These are phyloP conservation scores for human (Homo sapiens) DNA, from an alignment of 2,113 vertebrate genomes.

Conservation along the genomic window DNA sequence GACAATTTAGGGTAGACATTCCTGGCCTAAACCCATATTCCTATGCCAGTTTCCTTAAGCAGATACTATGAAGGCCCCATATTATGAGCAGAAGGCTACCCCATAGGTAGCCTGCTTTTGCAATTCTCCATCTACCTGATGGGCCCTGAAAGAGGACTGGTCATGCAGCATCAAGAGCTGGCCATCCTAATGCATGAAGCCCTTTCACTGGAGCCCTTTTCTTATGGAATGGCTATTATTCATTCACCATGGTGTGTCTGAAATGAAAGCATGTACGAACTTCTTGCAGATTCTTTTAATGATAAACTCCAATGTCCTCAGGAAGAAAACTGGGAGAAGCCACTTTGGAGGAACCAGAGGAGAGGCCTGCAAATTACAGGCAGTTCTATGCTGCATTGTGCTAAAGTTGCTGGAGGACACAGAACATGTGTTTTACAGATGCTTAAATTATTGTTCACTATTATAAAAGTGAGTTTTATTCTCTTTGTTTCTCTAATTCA, in stretches of 20 bases:
- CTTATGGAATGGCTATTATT: background rate
- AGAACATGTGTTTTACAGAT: background rate
- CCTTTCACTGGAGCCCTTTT: conserved; percentile 1
- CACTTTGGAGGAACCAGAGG: background rate
- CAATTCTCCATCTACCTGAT: background rate
- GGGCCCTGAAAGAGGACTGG: background rate
- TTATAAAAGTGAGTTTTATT: conserved; percentile 66
- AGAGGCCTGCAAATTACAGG: background rate
- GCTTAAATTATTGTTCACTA: conserved; percentile 43
- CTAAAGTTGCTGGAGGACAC: background rate
- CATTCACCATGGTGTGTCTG: background rate
- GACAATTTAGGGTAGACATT: background rate
- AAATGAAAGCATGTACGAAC: background rate
- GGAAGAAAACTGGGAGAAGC: background rate
- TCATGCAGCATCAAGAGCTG: background rate
- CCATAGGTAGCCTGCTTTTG: background rate
- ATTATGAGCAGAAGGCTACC: background rate
- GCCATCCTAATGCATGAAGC: background rate
- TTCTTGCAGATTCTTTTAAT: conserved; percentile 25
- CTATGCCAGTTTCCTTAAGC: background rate
- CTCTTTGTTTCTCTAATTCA: conserved; percentile 56
- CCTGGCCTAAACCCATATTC: background rate
- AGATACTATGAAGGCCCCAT: background rate
- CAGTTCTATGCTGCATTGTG: background rate
- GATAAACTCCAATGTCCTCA: background rate